Evolutionary conservation across 2,888 invertebrate genomes (phyloP).

Genomic region (Diloba caeruleocephala): DNA sequence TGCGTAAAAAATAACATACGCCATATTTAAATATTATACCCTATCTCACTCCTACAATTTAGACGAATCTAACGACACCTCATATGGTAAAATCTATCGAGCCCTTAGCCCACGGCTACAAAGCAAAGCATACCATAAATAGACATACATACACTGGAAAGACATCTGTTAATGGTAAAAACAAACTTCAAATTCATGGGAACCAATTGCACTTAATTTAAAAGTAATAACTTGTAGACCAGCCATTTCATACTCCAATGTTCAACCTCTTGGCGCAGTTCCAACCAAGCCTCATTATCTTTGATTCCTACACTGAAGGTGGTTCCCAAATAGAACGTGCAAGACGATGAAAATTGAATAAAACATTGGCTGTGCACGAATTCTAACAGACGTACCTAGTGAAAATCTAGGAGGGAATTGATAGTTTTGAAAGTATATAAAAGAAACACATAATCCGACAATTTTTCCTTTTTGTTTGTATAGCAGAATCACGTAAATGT

Average conservation of each 20-base stretch:
- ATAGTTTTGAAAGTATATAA: not conserved
- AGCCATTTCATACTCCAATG: constrained; percentile 15
- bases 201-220: not conserved
- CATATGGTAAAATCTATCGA: no score
- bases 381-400: not conserved
- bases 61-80: no score
- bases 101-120: no score
- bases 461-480: constrained; percentile 1
- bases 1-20: no score
- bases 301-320: constrained; percentile 3
- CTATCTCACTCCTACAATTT: no score
- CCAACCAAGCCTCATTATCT: constrained; percentile 35
- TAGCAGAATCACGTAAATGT: no score
- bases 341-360: constrained; percentile 33
- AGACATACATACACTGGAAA: no score
- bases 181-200: no score
- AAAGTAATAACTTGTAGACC: constrained; percentile 8
- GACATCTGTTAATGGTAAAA: no score
- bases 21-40: no score
- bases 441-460: not conserved
- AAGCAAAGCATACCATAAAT: no score
- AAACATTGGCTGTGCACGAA: constrained; percentile 32
- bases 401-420: constrained; percentile 8
- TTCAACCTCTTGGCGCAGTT: constrained; percentile 23
- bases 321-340: constrained; percentile 18